Evolutionary conservation across 1,140 invertebrate species (phyloP).

Genomic region (Aleiodes sp.): DNA sequence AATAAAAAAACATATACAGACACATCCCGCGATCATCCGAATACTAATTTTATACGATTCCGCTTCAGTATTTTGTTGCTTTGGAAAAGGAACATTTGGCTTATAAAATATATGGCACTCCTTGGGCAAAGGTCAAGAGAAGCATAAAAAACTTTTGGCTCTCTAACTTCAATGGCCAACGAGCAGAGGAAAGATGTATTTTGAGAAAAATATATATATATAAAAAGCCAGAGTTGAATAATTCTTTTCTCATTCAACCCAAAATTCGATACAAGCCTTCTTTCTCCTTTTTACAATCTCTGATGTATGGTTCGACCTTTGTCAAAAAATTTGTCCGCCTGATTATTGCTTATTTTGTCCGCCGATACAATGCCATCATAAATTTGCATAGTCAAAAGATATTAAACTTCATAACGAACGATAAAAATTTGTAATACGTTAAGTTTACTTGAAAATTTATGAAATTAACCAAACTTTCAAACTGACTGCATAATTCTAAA

Average conservation of each 20-base stretch:
- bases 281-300: not conserved
- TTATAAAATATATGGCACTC: constrained; percentile 10
- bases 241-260: not conserved
- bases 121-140: constrained; percentile 4
- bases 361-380: not conserved
- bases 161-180: not conserved
- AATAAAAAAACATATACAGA: not conserved
- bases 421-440: no score
- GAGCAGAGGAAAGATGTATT: not conserved
- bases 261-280: not conserved
- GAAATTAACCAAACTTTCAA: no score
- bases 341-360: constrained; percentile 2
- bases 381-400: not conserved
- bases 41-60: constrained; percentile 9
- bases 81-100: not conserved
- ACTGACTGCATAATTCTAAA: no score
- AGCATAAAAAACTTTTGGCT: not conserved
- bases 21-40: not conserved
- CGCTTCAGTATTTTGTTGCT: constrained; percentile 1
- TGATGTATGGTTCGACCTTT: constrained; percentile 14
- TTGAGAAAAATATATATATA: not conserved
- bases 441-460: no score
- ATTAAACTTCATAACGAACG: not conserved
- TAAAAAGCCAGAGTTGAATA: constrained; percentile 1
- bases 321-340: constrained; percentile 10